Evolutionary conservation across 2,797 vertebrate species (phyloP).

Genomic region (Tenualosa thibaudeaui): DNA sequence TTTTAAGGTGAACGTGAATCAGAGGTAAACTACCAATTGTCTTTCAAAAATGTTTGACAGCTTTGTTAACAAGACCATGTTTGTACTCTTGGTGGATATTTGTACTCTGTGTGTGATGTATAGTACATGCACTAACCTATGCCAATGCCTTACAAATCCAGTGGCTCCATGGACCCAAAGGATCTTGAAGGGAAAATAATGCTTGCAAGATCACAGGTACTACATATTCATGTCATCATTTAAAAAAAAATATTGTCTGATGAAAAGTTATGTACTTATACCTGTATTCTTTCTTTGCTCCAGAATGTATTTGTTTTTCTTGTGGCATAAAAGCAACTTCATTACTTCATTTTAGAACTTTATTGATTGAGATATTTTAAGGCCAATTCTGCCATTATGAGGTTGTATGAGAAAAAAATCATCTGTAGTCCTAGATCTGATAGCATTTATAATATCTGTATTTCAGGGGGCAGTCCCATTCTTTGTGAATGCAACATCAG

Average conservation of each 20-base stretch:
- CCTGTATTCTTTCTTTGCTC: background rate
- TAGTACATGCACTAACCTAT: background rate
- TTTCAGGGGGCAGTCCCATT: slow-evolving; percentile 79
- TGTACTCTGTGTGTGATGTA: slow-evolving; percentile 52
- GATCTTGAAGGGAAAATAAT: slow-evolving; percentile 86
- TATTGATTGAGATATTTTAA: too few relatives aligned
- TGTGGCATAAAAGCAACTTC: background rate
- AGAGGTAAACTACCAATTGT: slow-evolving; percentile 68
- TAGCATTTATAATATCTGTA: slow-evolving; percentile 11
- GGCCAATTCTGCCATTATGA: background rate
- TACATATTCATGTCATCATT: background rate
- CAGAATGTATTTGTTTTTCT: background rate
- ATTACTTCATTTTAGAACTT: too few relatives aligned
- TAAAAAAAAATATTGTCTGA: too few relatives aligned
- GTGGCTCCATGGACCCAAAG: slow-evolving; percentile 85
- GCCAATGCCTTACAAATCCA: slow-evolving; percentile 50
- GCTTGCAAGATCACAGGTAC: slow-evolving; percentile 79
- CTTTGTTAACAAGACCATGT: background rate
- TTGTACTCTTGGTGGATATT: slow-evolving; percentile 51
- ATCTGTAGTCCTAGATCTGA: background rate
- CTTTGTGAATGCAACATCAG: slow-evolving; percentile 82
- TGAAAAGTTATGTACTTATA: too few relatives aligned
- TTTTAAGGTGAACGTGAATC: slow-evolving; percentile 76
- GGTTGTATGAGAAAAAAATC: too few relatives aligned
- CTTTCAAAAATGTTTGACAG: background rate